Conservation (phyloP, 2,113 vertebrate species). For the Psittacara wagleri region DNA sequence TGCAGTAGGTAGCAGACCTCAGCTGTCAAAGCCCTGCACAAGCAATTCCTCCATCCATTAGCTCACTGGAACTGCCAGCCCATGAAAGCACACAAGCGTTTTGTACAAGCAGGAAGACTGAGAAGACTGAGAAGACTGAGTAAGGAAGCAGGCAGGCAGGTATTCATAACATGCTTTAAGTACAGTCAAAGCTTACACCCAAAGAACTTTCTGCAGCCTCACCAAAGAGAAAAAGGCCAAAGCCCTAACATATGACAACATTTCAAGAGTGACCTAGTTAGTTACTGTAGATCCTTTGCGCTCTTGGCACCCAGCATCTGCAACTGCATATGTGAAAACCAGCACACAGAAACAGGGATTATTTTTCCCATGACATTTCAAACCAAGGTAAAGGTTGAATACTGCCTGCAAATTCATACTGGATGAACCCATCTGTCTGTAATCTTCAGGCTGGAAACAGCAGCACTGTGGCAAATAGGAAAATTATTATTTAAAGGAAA, state of each 20-base stretch:
- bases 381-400: constrained; percentile 28
- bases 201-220: neutral
- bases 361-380: neutral
- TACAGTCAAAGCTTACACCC: neutral
- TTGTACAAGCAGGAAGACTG: neutral
- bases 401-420: neutral
- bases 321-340: constrained; percentile 3
- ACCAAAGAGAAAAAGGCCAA: neutral
- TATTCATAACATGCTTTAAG: neutral
- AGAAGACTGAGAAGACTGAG: neutral
- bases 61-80: neutral
- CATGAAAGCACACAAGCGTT: neutral
- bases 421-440: constrained; percentile 31
- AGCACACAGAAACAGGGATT: neutral
- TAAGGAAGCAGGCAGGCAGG: neutral
- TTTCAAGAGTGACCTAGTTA: constrained; percentile 8
- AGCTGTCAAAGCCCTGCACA: neutral
- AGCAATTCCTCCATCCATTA: neutral
- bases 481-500: constrained; percentile 16
- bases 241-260: neutral
- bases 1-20: neutral
- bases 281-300: neutral
- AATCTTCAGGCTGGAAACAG: neutral
- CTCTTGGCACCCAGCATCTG: constrained; percentile 7
- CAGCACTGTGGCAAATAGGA: neutral